phyloP scores from a whole-genome alignment of 2,888 invertebrate species.

The Gibbula magus region DNA sequence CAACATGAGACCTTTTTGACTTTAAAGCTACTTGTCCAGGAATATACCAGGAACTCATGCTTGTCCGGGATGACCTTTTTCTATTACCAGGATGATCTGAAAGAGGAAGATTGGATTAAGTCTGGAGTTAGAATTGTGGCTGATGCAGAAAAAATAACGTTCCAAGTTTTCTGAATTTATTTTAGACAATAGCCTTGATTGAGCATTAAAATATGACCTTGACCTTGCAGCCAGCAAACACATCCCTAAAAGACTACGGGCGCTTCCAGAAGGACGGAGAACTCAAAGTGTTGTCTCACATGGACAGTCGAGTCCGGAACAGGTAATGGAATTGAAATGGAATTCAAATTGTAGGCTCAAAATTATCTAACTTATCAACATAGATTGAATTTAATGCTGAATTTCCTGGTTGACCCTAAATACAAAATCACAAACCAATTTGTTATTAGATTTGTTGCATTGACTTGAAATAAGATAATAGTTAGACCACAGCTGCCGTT shows the following conservation, averaged over 20 bases:
- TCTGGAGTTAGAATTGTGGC: too few species aligned
- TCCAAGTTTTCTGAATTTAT: too few species aligned
- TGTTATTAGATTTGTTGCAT: too few species aligned
- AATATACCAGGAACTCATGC: too few species aligned
- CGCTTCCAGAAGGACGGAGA: conserved; percentile 94
- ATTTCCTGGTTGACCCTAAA: neutral
- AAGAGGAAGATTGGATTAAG: too few species aligned
- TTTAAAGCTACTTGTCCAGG: too few species aligned
- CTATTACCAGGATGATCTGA: too few species aligned
- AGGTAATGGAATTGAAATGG: conserved; percentile 72
- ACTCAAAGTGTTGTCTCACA: conserved; percentile 85
- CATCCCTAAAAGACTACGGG: conserved; percentile 91
- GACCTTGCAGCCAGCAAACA: conserved; percentile 81
- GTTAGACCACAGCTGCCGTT: too few species aligned
- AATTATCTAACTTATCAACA: neutral
- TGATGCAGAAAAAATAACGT: too few species aligned
- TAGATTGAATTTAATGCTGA: neutral
- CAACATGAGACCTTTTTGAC: too few species aligned
- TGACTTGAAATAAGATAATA: too few species aligned
- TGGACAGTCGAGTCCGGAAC: conserved; percentile 85
- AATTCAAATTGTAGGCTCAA: neutral
- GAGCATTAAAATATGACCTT: neutral
- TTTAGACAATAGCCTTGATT: too few species aligned
- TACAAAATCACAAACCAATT: neutral
- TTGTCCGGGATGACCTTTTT: neutral